Evolutionary conservation across 2,888 invertebrate species (phyloP).

Genomic region (Aspidiotus destructor): DNA sequence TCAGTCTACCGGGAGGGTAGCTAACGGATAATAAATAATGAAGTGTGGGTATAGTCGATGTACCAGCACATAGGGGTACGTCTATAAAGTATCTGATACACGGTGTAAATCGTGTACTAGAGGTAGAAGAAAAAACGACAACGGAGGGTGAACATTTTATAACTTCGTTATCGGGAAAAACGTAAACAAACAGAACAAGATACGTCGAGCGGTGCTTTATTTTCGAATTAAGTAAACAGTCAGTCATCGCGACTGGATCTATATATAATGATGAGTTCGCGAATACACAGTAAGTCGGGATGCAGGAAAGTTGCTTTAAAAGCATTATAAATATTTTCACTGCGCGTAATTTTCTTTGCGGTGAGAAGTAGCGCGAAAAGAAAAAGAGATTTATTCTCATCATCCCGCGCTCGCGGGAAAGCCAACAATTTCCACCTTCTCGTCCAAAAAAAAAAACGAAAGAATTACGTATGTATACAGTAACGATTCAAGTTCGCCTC

Average conservation of each 20-base stretch:
- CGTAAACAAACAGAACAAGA: slow-evolving; percentile 11
- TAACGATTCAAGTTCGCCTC: neutral
- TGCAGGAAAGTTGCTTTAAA: slow-evolving; percentile 4
- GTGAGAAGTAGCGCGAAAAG: neutral
- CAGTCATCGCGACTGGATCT: too few relatives aligned
- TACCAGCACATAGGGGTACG: too few relatives aligned
- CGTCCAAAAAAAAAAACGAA: neutral
- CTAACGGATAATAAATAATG: too few relatives aligned
- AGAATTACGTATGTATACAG: neutral
- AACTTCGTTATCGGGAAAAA: slow-evolving; percentile 12
- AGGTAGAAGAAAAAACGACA: neutral
- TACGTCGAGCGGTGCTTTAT: slow-evolving; percentile 17
- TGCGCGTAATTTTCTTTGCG: neutral
- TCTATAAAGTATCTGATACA: neutral
- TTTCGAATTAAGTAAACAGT: slow-evolving; percentile 6
- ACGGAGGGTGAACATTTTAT: slow-evolving; percentile 10
- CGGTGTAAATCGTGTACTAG: neutral
- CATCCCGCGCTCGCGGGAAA: neutral
- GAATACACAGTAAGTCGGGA: neutral
- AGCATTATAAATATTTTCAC: slow-evolving; percentile 12
- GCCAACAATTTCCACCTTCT: neutral
- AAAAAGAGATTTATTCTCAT: neutral
- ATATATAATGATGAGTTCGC: neutral
- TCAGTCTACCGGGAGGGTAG: too few relatives aligned
- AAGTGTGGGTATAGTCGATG: too few relatives aligned